Evolutionary conservation across 2,888 invertebrate genomes (phyloP), one percentile per base, ranked within the genome.

Genomic region (Nebria brevicollis): DNA sequence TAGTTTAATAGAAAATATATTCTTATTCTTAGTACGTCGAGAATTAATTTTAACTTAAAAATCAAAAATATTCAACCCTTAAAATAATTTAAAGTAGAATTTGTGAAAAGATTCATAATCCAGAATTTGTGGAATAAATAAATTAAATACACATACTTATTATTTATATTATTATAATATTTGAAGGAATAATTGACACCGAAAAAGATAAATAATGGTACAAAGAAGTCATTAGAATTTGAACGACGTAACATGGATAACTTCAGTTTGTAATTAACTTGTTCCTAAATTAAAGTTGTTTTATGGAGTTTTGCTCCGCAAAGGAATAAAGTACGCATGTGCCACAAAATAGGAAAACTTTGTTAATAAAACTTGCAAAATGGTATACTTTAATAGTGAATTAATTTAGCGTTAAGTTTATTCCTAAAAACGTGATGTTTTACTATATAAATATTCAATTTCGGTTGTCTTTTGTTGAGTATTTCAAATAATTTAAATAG

Each of bases 211-310:
- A 54, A 54, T 54, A 54, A 54, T 7, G 7, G 54, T 54, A 54
- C 54, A 54, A 54, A 54, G 54, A 54, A 54, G 54, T 54, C 54
- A 54, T 54, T 54, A 54, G 54, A 54, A 54, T 54, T 54, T 54
- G 54, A 54, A 54, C 54, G 54, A 54, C 54, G 54, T 54, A 54
- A 54, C 54, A 54, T 54, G 54, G 54, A 54, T 54, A 54, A 54
- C 54, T 54, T 54, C 54, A 54, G 54, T 54, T 54, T 54, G 54
- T 54, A 54, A 54, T 54, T 54, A 54, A 54, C 54, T 54, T 54
- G 54, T 54, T 54, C 54, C 11, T 54, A 54, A 54, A 54, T 54
- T 54, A 54, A 54, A 54, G 54, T 54, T 54, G 54, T 54, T 54
- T 54, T 54, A 54, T 54, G 54, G 54, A 54, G 54, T 54, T 54